Evolutionary conservation across 2,797 vertebrate genomes (phyloP).

Genomic region (Sphenopsis melanotis): DNA sequence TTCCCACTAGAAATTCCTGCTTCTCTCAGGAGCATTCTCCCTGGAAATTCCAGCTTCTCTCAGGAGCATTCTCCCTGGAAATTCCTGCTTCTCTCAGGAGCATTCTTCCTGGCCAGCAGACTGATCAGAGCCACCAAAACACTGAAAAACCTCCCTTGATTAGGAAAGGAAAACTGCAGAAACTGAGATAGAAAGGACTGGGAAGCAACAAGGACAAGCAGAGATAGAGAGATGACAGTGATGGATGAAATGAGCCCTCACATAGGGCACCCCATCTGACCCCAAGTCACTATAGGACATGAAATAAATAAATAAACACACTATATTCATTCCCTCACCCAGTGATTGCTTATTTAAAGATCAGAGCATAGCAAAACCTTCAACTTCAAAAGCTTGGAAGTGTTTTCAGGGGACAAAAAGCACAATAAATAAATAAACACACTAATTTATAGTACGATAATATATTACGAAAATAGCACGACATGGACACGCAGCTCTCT

Average conservation of each 20-base stretch:
- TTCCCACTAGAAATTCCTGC: not conserved
- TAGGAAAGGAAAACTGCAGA: not conserved
- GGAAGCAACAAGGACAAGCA: not conserved
- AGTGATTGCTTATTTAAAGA: no score
- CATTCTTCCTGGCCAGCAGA: not conserved
- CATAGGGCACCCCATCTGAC: rapidly evolving
- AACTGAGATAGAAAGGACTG: not conserved
- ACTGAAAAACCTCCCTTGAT: not conserved
- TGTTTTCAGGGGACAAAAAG: no score
- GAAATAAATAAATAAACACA: no score
- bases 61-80: not conserved
- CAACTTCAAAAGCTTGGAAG: no score
- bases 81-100: not conserved
- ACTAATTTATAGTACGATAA: no score
- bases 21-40: not conserved
- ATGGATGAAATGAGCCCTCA: not conserved
- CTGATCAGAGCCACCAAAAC: not conserved
- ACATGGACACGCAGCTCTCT: no score
- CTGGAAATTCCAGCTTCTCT: not conserved
- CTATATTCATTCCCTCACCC: no score
- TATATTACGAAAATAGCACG: no score
- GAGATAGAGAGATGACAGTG: rapidly evolving
- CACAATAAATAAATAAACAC: no score
- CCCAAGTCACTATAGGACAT: not conserved
- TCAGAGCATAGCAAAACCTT: no score